Percentiles rank a stretch among this genome's conserved stretches.
These are phyloP conservation scores for Choreutis nemorana DNA, from an alignment of 2,888 invertebrate species.

Conservation along the genomic window DNA sequence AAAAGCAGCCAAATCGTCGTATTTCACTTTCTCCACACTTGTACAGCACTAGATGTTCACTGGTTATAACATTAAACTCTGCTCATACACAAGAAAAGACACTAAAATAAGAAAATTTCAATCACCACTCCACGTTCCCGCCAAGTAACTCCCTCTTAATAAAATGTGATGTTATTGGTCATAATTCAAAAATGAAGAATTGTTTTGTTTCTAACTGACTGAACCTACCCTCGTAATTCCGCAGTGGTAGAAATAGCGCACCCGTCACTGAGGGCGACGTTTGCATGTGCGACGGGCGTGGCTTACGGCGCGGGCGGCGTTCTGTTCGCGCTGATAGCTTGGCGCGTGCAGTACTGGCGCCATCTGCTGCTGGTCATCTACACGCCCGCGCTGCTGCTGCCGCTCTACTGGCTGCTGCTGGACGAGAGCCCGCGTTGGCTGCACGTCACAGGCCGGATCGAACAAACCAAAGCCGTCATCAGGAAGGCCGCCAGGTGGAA, in stretches of 20 bases:
- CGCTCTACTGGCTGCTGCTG: conserved; percentile 72
- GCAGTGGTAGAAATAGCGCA: conserved; percentile 47
- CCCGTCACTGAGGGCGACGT: conserved; percentile 40
- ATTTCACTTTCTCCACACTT: too few relatives aligned
- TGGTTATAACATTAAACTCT: too few relatives aligned
- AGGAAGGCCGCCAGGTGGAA: conserved; percentile 71
- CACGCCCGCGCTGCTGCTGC: conserved; percentile 70
- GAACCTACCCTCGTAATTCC: too few relatives aligned
- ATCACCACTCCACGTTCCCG: too few relatives aligned
- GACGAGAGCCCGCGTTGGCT: conserved; percentile 83
- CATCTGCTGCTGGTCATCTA: conserved; percentile 70
- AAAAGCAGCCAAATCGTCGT: too few relatives aligned
- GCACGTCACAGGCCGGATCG: conserved; percentile 64
- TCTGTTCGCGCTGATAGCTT: conserved; percentile 41
- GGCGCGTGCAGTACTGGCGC: conserved; percentile 72
- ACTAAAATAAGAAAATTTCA: too few relatives aligned
- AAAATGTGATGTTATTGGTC: too few relatives aligned
- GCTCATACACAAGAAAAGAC: too few relatives aligned
- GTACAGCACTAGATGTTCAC: too few relatives aligned
- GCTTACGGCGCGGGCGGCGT: conserved; percentile 64
- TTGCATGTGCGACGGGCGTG: conserved; percentile 47
- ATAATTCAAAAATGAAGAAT: too few relatives aligned
- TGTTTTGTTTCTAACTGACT: too few relatives aligned
- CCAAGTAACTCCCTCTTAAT: too few relatives aligned
- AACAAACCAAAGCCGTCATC: conserved; percentile 66